Evolutionary conservation across 2,888 invertebrate species (phyloP).

Genomic region (Eristalis arbustorum): DNA sequence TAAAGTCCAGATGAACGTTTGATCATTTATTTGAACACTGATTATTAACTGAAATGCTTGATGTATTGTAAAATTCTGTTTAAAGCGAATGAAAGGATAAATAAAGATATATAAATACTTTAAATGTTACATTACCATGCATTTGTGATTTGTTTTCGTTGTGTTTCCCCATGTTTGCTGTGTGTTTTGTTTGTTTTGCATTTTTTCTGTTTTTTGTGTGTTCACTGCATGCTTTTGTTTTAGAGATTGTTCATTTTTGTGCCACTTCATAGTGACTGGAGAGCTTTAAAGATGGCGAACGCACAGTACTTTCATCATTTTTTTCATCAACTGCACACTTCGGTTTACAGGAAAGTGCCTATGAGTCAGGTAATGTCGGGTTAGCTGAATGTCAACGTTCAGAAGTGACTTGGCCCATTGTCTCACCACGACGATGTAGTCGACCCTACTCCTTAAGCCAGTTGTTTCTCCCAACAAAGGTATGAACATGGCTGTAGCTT

Average conservation of each 20-base stretch:
- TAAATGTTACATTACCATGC: slow-evolving; percentile 51
- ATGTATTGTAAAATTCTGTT: slow-evolving; percentile 23
- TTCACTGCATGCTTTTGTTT: neutral
- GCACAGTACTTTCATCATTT: neutral
- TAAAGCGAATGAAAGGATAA: slow-evolving; percentile 38
- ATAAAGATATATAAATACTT: slow-evolving; percentile 51
- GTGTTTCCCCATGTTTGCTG: neutral
- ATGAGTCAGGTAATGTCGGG: no score
- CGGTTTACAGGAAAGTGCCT: neutral
- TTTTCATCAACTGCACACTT: neutral
- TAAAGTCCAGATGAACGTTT: slow-evolving; percentile 6
- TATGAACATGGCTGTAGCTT: no score
- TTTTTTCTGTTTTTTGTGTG: neutral
- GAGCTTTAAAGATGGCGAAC: no score
- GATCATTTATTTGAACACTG: neutral
- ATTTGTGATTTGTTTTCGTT: slow-evolving; percentile 1
- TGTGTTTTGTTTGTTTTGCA: neutral
- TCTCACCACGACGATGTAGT: no score
- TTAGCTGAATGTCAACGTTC: no score
- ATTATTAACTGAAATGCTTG: slow-evolving; percentile 19
- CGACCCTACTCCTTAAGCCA: no score
- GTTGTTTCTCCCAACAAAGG: no score
- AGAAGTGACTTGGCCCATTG: no score
- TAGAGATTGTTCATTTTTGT: no score
- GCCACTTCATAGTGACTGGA: no score